Percentiles rank a stretch among this genome's conserved stretches.
phyloP scores from a whole-genome alignment of 92 coral and sea anemone species.

The Paragorgia papillata region DNA sequence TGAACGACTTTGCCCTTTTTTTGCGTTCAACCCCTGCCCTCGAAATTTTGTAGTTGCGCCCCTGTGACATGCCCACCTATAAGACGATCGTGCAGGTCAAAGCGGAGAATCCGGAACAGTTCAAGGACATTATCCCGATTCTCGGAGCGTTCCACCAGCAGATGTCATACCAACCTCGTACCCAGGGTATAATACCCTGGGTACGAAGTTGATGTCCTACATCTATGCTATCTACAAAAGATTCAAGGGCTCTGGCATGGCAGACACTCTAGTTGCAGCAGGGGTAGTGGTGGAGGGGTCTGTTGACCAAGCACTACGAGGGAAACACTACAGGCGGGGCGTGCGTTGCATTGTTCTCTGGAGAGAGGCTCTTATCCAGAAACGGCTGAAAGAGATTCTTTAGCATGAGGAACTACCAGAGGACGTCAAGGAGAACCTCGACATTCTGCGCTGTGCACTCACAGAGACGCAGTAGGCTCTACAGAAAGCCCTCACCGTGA shows the following conservation, averaged over 20 bases:
- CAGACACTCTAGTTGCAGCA: slow-evolving; percentile 41
- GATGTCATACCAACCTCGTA: too few relatives aligned
- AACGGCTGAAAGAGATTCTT: slow-evolving; percentile 32
- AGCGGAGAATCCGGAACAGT: slow-evolving; percentile 37
- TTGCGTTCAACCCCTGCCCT: too few relatives aligned
- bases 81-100: slow-evolving; percentile 35
- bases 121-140: slow-evolving; percentile 29
- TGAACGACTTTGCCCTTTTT: too few relatives aligned
- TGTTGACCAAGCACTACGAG: slow-evolving; percentile 37
- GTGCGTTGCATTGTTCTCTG: slow-evolving; percentile 32
- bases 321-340: slow-evolving; percentile 37
- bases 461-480: slow-evolving; percentile 23
- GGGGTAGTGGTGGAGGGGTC: slow-evolving; percentile 40
- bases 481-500: slow-evolving; percentile 22
- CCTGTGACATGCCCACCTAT: slow-evolving; percentile 40
- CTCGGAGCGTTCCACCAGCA: slow-evolving; percentile 31
- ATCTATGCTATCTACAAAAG: slow-evolving; percentile 40
- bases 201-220: slow-evolving; percentile 36
- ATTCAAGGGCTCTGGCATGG: slow-evolving; percentile 39
- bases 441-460: slow-evolving; percentile 22
- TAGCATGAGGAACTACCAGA: slow-evolving; percentile 33
- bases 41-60: too few relatives aligned
- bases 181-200: too few relatives aligned
- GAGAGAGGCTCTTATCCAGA: slow-evolving; percentile 38
- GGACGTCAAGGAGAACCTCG: slow-evolving; percentile 35